Evolutionary conservation across 2,113 vertebrate genomes (phyloP).

Genomic region (Butorides virescens): DNA sequence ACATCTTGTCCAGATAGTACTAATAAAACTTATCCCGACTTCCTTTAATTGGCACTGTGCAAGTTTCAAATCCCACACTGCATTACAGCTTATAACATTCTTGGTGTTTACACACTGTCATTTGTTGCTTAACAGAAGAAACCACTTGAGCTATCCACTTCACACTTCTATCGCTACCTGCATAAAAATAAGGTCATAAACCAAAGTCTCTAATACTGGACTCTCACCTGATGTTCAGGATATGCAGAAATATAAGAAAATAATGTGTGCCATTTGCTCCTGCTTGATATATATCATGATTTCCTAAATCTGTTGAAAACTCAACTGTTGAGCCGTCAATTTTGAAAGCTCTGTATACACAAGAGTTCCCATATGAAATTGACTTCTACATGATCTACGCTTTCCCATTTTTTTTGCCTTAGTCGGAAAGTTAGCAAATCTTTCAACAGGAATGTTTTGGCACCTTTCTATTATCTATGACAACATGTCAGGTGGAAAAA

Average conservation of each 20-base stretch:
- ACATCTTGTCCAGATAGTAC: background rate
- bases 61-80: background rate
- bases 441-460: conserved; percentile 4
- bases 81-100: background rate
- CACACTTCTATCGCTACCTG: background rate
- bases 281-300: background rate
- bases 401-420: background rate
- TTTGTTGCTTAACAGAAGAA: background rate
- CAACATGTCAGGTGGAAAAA: background rate
- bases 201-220: background rate
- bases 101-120: background rate
- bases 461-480: conserved; percentile 20
- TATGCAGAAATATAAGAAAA: background rate
- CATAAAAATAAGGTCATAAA: background rate
- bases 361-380: background rate
- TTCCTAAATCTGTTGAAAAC: background rate
- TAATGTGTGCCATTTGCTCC: background rate
- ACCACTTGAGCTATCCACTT: background rate
- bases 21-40: background rate
- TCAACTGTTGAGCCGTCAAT: background rate
- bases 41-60: background rate
- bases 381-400: background rate
- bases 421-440: background rate
- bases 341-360: background rate
- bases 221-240: background rate